Base-by-base conservation (phyloP, 2,797 vertebrate species). In the Petrocephalus schoutedeni region DNA sequence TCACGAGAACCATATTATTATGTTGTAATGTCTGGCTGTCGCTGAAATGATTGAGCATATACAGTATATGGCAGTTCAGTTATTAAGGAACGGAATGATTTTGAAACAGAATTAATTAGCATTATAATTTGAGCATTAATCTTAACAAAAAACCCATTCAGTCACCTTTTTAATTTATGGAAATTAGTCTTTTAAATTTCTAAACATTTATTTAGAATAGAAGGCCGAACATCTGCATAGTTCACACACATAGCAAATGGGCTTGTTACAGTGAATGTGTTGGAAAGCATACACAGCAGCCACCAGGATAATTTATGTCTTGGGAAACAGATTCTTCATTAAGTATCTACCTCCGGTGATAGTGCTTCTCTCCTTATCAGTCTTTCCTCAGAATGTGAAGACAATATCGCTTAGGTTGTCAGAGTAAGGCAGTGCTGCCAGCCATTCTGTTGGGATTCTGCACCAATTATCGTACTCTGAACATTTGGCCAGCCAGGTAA, bases 401-500 rank as follows among this genome's bases (percentile, higher is more conserved):
- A 92, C 91, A 89, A 74, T 89, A 86, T 67, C 45, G 64, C 88
- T 89, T 86, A 86, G 85, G 89, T 91, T 89, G 87, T 92, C 89
- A 88, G 87, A 64, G 86, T 67, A 64, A 67, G 88, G 90, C 90
- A 28, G 87, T 84, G 56, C 87, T 88, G 88, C 87, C 88, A 32
- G 82, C 45, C 32, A 12, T 89, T 88, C 87, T 36, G 16, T 85
- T 86, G 87, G 64, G 88, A 91, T 89, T 90, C 89, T 84, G 88
- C 23, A 90, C 89, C 90, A 90, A 91, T 93, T 93, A 92, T 91
- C 88, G 2, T 86, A 59, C 56, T 32, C 71, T 89, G 87, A 91
- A 92, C 92, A 86, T 59, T 90, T 91, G 89, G 91, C 92, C 86
- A 89, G 89, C 90, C 91, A 93, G 92, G 91, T 87, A 59, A 94